Percentiles rank a stretch among this genome's conserved stretches.
Evolutionary conservation across 2,113 vertebrate species (phyloP).

Genomic region (Prionailurus viverrinus): DNA sequence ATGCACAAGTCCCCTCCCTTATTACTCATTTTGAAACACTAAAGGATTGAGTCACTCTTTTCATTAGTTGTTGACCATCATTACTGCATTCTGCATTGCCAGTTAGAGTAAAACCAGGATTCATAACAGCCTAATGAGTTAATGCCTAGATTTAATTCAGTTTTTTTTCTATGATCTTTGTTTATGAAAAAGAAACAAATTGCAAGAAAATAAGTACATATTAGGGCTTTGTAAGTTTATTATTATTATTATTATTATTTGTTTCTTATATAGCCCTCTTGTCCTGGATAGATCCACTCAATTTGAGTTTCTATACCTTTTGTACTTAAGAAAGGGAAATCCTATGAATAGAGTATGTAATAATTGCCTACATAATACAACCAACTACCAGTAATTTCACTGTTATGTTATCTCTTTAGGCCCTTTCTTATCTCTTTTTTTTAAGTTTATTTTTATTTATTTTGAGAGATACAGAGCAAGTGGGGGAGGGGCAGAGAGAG

Average conservation of each 20-base stretch:
- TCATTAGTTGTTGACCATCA: not conserved
- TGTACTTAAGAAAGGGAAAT: not conserved
- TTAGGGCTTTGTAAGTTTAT: not conserved
- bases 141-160: not conserved
- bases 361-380: not conserved
- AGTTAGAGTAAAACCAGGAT: constrained; percentile 16
- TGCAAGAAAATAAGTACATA: not conserved
- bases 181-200: constrained; percentile 15
- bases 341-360: not conserved
- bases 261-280: not conserved
- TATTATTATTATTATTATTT: not conserved
- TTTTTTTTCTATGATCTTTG: not conserved
- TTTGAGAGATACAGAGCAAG: too few relatives aligned
- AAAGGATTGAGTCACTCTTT: not conserved
- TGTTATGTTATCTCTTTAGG: not conserved
- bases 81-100: not conserved
- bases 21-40: not conserved
- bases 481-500: too few relatives aligned
- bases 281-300: not conserved
- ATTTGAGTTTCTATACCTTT: not conserved
- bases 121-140: not conserved
- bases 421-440: not conserved
- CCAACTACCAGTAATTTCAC: not conserved
- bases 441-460: too few relatives aligned
- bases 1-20: not conserved